Evolutionary conservation across 1,140 invertebrate species (phyloP), one percentile per base, ranked within the genome.

Genomic region (Euura saliciscinereae): DNA sequence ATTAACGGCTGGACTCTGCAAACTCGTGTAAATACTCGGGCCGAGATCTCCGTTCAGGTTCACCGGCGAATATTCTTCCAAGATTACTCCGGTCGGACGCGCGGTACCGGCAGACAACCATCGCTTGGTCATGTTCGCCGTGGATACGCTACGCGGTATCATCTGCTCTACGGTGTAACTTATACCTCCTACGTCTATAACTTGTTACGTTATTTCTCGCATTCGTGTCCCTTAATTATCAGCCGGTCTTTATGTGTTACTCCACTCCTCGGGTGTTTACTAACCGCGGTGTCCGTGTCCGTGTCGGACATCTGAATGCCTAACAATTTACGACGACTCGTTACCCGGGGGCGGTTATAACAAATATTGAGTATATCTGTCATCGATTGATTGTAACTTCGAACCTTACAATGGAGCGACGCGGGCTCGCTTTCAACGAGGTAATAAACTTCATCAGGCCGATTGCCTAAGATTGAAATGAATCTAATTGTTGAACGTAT

Each of bases 151-250:
- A 67, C 66, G 42, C 66, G 8, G 43, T 67, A 67, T 67, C 66
- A 44, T 10, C 66, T 67, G 8, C 11, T 67, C 3, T 42, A 10
- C 11, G 13, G 13, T 59, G 13, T 59, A 59, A 59, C 2, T n/a
- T n/a, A 59, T 42, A 42, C 43, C 66, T 42, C 11, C 66, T 10
- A 8, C 66, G 28, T 67, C 43, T 28, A 44, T 28, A 28, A 28
- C 28, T 28, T 28, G 28, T 13, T 64, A 64, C 66, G 42, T 67
- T 28, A 28, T 8, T 28, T 67, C 66, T 28, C 42, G 66, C 65
- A 67, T 67, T 11, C 66, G 42, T 67, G 66, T 8, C 8, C 66
- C 11, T 67, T 67, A 67, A 67, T 67, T 67, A 67, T 67, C 28
- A 42, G 10, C 42, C 66, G 42, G 66, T 8, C 3, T 67, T 67